Conservation (phyloP, 2,113 vertebrate species). For the Apaloderma vittatum region DNA sequence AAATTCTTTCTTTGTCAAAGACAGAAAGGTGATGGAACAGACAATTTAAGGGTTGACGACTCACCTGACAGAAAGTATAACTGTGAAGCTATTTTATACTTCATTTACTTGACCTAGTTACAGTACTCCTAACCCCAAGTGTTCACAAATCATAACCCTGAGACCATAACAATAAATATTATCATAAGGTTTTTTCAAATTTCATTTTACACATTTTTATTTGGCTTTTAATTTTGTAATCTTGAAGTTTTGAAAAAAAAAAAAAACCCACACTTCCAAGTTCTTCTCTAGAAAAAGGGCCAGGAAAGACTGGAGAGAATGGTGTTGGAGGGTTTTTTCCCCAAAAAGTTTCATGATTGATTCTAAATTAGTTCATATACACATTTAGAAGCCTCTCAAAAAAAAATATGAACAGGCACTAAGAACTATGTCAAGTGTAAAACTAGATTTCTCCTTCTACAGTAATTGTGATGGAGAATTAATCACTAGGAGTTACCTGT, state of each 20-base stretch:
- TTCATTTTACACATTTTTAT: background rate
- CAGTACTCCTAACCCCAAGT: background rate
- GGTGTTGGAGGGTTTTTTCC: background rate
- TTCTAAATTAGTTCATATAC: background rate
- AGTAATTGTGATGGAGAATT: background rate
- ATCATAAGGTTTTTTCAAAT: background rate
- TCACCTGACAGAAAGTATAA: constrained; percentile 47
- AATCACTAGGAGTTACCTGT: background rate
- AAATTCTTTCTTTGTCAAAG: constrained; percentile 19
- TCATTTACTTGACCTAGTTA: constrained; percentile 46
- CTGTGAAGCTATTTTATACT: constrained; percentile 57
- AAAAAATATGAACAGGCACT: background rate
- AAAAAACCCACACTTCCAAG: background rate
- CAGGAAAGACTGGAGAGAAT: background rate
- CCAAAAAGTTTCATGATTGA: background rate
- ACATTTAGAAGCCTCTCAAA: background rate
- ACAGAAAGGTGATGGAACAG: background rate
- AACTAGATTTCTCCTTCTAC: background rate
- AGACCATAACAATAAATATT: background rate
- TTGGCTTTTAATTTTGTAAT: background rate
- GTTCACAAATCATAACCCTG: background rate
- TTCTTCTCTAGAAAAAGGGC: background rate
- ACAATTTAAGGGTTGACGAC: constrained; percentile 52
- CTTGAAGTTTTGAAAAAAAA: background rate
- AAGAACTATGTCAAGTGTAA: background rate